phyloP scores from a whole-genome alignment of 2,888 invertebrate genomes.

The Tenthredo amoena region DNA sequence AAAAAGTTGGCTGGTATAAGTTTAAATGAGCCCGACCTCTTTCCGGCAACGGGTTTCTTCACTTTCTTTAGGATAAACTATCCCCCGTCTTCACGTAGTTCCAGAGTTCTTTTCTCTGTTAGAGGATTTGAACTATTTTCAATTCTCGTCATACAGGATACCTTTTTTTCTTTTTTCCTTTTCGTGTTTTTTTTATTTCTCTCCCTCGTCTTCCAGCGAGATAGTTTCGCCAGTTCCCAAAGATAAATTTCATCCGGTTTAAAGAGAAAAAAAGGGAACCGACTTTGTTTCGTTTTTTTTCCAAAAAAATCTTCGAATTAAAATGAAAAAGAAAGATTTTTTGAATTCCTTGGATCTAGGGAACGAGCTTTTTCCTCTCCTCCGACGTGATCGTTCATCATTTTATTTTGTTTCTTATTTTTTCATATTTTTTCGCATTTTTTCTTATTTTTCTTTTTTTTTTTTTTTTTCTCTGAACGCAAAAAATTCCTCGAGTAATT shows the following conservation, averaged over 20 bases:
- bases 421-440: background rate
- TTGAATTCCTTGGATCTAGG: background rate
- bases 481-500: background rate
- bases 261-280: too few relatives aligned
- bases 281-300: background rate
- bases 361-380: background rate
- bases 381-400: background rate
- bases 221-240: too few relatives aligned
- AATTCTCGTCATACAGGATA: background rate
- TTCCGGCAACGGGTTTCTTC: background rate
- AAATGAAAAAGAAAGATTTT: background rate
- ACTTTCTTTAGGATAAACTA: slow-evolving; percentile 4
- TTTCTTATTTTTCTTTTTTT: background rate
- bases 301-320: too few relatives aligned
- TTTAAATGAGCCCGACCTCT: slow-evolving; percentile 15
- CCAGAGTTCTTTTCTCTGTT: background rate
- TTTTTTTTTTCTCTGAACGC: background rate
- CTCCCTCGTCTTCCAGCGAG: too few relatives aligned
- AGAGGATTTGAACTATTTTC: background rate
- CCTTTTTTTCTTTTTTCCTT: background rate
- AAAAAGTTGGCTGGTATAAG: slow-evolving; percentile 16
- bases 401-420: background rate
- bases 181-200: background rate
- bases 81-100: background rate
- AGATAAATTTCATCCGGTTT: too few relatives aligned